Conservation (phyloP, 1,140 invertebrate genomes). For the Paraescarpia echinospica region DNA sequence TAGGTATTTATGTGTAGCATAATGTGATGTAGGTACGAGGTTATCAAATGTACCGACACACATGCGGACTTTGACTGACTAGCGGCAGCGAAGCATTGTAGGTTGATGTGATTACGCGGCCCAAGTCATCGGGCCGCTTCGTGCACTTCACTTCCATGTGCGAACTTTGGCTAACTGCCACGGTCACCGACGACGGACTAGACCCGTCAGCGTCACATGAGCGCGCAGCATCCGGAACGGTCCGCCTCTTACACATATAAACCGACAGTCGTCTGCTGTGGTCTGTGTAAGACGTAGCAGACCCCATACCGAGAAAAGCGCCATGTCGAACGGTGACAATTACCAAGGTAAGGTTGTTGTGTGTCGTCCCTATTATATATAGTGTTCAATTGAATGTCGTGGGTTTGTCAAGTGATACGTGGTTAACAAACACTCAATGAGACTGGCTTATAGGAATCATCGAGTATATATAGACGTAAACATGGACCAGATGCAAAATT, state of each 20-base stretch:
- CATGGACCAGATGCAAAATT: neutral
- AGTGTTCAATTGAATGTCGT: neutral
- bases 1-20: neutral
- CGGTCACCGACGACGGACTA: neutral
- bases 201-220: neutral
- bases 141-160: neutral
- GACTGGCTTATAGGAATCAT: neutral
- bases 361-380: neutral
- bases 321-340: neutral
- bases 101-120: neutral
- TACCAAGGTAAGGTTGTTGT: neutral
- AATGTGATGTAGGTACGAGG: neutral
- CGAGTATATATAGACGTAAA: neutral
- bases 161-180: neutral
- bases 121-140: neutral
- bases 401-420: neutral
- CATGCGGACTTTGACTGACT: neutral
- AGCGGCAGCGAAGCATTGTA: neutral
- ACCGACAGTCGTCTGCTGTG: neutral
- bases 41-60: neutral
- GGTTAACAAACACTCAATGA: neutral
- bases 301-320: neutral
- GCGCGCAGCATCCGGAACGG: neutral
- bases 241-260: neutral
- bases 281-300: neutral